Base-by-base conservation (phyloP, 1,140 invertebrate species). In the Lepidurus packardi region DNA sequence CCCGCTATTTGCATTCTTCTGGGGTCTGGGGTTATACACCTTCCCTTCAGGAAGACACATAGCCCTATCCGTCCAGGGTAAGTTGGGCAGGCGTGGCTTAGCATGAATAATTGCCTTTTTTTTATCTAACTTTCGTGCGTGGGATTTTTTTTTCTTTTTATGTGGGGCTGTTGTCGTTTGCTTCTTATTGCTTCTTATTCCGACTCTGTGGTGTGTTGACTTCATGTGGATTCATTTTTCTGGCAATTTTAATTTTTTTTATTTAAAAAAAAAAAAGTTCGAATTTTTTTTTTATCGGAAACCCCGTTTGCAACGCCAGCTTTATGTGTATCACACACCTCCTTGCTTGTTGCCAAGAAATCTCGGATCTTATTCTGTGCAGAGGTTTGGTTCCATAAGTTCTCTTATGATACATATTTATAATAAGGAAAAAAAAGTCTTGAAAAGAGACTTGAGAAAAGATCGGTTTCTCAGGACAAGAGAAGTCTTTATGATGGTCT, bases 41-140 rank as follows among this genome's bases (percentile, higher is more conserved):
- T 65, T 65, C 53, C 53, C 53, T 65, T 65, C 53, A 65, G 53
- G 53, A 65, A 65, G 53, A 65, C 53, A 65, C 53, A 65, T 65
- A 65, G 53, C 53, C 53, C 13, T 65, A 65, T 65, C 53, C 53
- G 53, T 65, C 53, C 53, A 65, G 53, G 53, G 53, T 65, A 65
- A 65, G 53, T 65, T 65, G 53, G 53, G 53, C 53, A 65, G 53
- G 53, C 53, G 53, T 65, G n/a, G 16, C 21, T 65, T 65, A n/a
- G 53, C 53, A 65, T 65, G 53, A 21, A 65, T 65, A 9, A 21
- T 65, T 13, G 47, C 47, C n/a, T n/a, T n/a, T 65, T 65, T 13
- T n/a, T 65, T 65, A 21, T 21, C 2, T 65, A 16, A 65, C 2
- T 34, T 34, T 34, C 34, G 34, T 74, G 10, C 25, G 11, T 74